phyloP scores from a whole-genome alignment of 2,888 invertebrate species.

The Mesorhabditis belari region DNA sequence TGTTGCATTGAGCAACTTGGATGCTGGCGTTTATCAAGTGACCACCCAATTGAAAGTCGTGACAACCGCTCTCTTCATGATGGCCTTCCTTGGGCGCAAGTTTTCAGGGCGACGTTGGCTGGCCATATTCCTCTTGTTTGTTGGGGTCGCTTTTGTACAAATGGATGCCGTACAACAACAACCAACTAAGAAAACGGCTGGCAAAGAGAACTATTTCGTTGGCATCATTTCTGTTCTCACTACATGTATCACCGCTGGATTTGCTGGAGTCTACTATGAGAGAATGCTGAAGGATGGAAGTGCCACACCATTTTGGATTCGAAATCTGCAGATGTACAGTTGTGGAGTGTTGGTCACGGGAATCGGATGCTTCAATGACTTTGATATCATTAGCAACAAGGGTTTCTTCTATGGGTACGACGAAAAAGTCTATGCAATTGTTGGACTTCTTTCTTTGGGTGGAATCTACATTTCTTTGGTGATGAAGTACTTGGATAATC shows the following conservation, averaged over 20 bases:
- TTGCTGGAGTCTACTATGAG: conserved; percentile 54
- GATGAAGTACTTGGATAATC: conserved; percentile 53
- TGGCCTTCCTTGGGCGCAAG: conserved; percentile 47
- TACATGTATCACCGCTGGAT: conserved; percentile 54
- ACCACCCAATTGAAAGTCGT: conserved; percentile 54
- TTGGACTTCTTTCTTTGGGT: conserved; percentile 44
- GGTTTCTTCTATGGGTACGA: conserved; percentile 53
- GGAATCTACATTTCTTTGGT: conserved; percentile 53
- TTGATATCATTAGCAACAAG: conserved; percentile 22
- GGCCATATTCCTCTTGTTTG: conserved; percentile 49
- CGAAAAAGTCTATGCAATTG: conserved; percentile 41
- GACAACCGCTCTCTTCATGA: conserved; percentile 54
- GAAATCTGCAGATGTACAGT: conserved; percentile 54
- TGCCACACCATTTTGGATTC: conserved; percentile 51
- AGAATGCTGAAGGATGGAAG: conserved; percentile 53
- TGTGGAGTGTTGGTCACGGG: conserved; percentile 47
- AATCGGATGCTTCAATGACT: conserved; percentile 43
- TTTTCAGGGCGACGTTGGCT: conserved; percentile 51
- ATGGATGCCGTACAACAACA: conserved; percentile 3
- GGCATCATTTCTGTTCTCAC: conserved; percentile 50
- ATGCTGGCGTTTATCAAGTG: conserved; percentile 53
- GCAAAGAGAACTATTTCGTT: conserved; percentile 42
- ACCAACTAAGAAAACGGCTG: conserved; percentile 4
- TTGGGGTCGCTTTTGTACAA: conserved; percentile 52
- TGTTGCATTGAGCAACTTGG: conserved; percentile 50